Evolutionary conservation across 23 tunicate genomes (phyloP).

Genomic region (Ascidia mentula): DNA sequence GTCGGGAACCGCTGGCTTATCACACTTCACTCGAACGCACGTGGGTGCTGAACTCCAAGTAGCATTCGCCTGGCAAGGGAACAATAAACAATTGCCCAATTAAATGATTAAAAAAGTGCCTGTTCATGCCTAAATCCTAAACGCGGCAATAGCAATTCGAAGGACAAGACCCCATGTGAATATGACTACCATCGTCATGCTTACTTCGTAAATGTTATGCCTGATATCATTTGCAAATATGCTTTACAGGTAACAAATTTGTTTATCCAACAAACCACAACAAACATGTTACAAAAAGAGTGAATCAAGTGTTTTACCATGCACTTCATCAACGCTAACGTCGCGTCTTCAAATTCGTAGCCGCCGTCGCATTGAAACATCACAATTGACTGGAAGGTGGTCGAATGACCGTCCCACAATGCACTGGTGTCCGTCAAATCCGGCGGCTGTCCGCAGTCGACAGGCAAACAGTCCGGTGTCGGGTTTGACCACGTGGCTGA

Average conservation of each 20-base stretch:
- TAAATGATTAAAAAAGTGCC: neutral
- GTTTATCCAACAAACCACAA: too few species aligned
- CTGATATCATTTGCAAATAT: too few species aligned
- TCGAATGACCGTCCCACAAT: constrained; percentile 7
- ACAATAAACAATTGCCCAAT: neutral
- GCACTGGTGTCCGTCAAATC: constrained; percentile 30
- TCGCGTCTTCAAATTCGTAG: constrained; percentile 31
- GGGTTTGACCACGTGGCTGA: constrained; percentile 49
- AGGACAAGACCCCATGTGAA: too few species aligned
- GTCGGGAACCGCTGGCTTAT: constrained; percentile 37
- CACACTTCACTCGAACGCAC: constrained; percentile 55
- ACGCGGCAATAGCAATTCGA: too few species aligned
- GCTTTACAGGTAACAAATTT: too few species aligned
- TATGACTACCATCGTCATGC: too few species aligned
- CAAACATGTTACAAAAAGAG: too few species aligned
- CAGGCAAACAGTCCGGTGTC: constrained; percentile 52
- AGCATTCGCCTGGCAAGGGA: constrained; percentile 25
- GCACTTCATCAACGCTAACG: constrained; percentile 25
- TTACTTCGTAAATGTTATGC: too few species aligned
- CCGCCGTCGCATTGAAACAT: constrained; percentile 56
- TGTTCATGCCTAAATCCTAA: too few species aligned
- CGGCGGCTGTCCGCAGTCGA: constrained; percentile 77
- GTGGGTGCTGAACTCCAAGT: constrained; percentile 47
- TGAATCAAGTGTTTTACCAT: constrained; percentile 15
- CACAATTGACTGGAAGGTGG: constrained; percentile 36